phyloP scores from a whole-genome alignment of 2,113 vertebrate species.

The Tamias sibiricus region DNA sequence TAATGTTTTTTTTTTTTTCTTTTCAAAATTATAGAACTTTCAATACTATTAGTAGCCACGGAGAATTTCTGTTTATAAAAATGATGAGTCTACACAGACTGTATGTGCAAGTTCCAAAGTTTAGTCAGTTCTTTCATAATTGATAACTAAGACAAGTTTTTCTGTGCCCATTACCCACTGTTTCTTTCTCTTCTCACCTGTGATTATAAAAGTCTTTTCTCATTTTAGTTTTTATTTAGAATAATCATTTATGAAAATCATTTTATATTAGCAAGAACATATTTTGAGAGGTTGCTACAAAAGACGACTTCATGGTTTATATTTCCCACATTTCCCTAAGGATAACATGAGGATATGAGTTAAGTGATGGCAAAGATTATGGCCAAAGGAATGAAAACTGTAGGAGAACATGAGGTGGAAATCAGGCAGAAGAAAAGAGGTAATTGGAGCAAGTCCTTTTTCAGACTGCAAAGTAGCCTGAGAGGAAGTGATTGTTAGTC shows the following conservation, averaged over 20 bases:
- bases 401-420: not conserved
- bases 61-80: conserved; percentile 9
- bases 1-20: not conserved
- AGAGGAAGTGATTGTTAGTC: not conserved
- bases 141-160: not conserved
- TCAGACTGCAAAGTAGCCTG: not conserved
- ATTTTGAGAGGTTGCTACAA: not conserved
- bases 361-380: not conserved
- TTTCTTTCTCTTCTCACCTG: not conserved
- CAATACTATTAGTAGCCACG: not conserved
- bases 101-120: not conserved
- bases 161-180: not conserved
- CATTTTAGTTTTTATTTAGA: not conserved
- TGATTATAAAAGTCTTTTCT: not conserved
- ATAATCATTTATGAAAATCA: not conserved
- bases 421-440: not conserved
- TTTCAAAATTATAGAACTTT: not conserved
- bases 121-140: not conserved
- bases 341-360: not conserved
- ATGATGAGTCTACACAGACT: not conserved
- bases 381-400: not conserved
- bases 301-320: not conserved
- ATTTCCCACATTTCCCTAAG: not conserved
- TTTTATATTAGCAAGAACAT: not conserved
- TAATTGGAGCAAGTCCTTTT: not conserved